Base-by-base conservation (phyloP, 2,888 invertebrate species). In the Yponomeuta cagnagella region DNA sequence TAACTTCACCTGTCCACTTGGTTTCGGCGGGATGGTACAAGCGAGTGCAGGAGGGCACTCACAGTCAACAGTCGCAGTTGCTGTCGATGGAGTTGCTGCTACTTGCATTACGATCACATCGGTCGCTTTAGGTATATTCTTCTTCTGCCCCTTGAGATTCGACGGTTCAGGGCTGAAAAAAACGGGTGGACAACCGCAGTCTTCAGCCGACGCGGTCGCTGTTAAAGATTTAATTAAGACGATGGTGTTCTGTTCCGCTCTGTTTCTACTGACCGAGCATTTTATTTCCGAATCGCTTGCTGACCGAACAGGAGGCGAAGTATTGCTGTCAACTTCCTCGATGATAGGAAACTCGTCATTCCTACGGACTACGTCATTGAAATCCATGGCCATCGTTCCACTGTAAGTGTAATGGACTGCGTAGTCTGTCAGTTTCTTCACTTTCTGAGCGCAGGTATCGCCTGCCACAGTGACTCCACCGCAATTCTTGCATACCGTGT, bases 391-490 rank as follows among this genome's bases (percentile, higher is more conserved):
- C 52, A 15, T 58, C 0, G 52, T 58, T 15, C 52, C 52, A 15
- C 52, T 58, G 8, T 15, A 58, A 58, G 52, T 15, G 15, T 58
- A 58, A 8, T 58, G 52, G 4, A 58, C 52, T 12, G 52, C 12
- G 52, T 58, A 58, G 15, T 58, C 52, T 10, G 52, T 64, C 63
- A 82, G 72, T 71, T 82, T 82, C 1, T 84, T 76, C 72, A 77
- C 79, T 71, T 76, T 81, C 63, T 89, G 86, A 73, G 84, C 78
- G 76, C 92, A 91, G 5, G 88, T 87, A n/a, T 84, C 78, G 30
- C 86, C 87, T 37, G 73, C 70, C 4, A 10, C 33, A 10, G 12
- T 65, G 5, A 30, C n/a, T n/a, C 71, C 67, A 58, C 68, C 58
- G 48, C 68, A 68, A 5, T 31, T 37, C 15, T 71, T 43, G 48